Percentiles rank a stretch among this genome's conserved stretches.
phyloP scores from a whole-genome alignment of 2,888 invertebrate genomes.

The Parthenolecanium corni region DNA sequence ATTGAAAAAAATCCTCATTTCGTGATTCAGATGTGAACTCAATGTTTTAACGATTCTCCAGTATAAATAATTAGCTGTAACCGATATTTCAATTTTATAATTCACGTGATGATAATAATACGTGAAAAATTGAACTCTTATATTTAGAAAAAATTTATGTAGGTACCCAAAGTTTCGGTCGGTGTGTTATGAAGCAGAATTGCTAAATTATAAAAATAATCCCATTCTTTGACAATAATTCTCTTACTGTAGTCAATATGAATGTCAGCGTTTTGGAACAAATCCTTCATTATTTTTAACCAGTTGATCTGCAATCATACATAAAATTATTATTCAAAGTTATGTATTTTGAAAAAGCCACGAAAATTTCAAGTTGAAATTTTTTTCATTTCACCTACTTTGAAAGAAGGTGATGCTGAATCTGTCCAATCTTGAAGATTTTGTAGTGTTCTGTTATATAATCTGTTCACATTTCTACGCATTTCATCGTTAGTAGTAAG shows the following conservation, averaged over 20 bases:
- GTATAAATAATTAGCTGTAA: slow-evolving; percentile 57
- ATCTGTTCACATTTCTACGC: slow-evolving; percentile 35
- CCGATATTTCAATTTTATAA: too few species aligned
- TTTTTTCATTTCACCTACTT: neutral
- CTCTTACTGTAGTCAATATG: slow-evolving; percentile 44
- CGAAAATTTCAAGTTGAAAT: too few species aligned
- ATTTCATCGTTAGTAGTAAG: slow-evolving; percentile 34
- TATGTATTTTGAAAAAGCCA: too few species aligned
- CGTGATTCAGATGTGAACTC: slow-evolving; percentile 43
- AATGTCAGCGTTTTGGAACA: slow-evolving; percentile 50
- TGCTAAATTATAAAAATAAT: slow-evolving; percentile 51
- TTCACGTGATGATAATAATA: too few species aligned
- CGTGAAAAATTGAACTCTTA: too few species aligned
- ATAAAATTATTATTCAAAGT: too few species aligned
- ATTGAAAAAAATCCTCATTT: slow-evolving; percentile 43
- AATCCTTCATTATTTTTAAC: slow-evolving; percentile 47
- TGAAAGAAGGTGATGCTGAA: slow-evolving; percentile 29
- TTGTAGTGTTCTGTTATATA: slow-evolving; percentile 38
- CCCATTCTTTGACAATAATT: slow-evolving; percentile 54
- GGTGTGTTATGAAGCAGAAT: slow-evolving; percentile 45
- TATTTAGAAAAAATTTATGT: too few species aligned
- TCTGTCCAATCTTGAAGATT: slow-evolving; percentile 37
- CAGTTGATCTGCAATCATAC: slow-evolving; percentile 48
- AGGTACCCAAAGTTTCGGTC: slow-evolving; percentile 42
- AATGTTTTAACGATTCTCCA: slow-evolving; percentile 57